These are phyloP conservation scores for Reticulitermes lucifugus DNA, from an alignment of 2,888 invertebrate genomes.

Conservation along the genomic window DNA sequence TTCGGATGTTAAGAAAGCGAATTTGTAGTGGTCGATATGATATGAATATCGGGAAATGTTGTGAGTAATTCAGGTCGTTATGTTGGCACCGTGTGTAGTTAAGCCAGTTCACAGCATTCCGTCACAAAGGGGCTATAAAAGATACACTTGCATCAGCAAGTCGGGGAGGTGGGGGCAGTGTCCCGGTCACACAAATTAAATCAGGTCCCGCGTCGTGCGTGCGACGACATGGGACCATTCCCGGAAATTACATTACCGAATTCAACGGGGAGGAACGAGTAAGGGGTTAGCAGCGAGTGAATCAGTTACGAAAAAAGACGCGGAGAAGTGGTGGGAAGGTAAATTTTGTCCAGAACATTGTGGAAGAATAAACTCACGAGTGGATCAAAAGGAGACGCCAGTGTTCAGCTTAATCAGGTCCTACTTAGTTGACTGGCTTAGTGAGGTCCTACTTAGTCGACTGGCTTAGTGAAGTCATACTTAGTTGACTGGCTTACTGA, in stretches of 20 bases:
- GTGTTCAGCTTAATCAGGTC: too few relatives aligned
- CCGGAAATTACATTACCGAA: constrained; percentile 30
- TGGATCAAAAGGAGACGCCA: not conserved
- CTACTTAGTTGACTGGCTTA: too few relatives aligned
- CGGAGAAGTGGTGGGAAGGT: not conserved
- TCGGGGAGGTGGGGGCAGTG: not conserved
- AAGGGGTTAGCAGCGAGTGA: not conserved
- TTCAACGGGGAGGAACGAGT: constrained; percentile 9
- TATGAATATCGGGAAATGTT: too few relatives aligned
- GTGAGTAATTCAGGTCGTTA: not conserved
- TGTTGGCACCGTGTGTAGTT: not conserved
- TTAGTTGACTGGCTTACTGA: too few relatives aligned
- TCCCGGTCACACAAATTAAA: not conserved
- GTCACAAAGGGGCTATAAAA: not conserved
- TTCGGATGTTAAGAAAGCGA: too few relatives aligned
- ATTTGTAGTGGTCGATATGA: too few relatives aligned
- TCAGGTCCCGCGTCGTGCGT: not conserved
- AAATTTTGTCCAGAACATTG: not conserved
- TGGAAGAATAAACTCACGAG: not conserved
- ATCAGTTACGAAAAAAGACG: not conserved
- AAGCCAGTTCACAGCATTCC: not conserved
- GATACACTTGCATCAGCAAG: not conserved
- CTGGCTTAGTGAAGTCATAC: not conserved
- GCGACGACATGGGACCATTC: not conserved
- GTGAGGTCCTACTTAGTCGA: not conserved